Base-by-base conservation (phyloP, 2,888 invertebrate genomes). In the Euspilapteryx auroguttella region DNA sequence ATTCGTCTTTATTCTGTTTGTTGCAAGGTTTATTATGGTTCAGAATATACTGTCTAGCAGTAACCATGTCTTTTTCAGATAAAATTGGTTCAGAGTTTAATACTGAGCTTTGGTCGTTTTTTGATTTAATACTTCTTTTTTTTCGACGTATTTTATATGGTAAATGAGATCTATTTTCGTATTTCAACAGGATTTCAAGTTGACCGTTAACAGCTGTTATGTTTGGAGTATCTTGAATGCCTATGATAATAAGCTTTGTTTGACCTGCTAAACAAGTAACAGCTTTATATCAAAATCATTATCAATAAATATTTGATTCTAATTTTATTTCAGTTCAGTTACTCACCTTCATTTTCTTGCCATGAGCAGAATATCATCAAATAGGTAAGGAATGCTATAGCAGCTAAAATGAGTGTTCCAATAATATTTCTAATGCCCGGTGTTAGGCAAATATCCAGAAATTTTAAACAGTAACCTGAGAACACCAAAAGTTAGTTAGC, bases 11-110 rank as follows among this genome's bases (percentile, higher is more conserved):
- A 24, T 46, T 47, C 23, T 54, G 45, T 20, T 54, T 38, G 12
- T 51, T 55, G 28, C 75, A 75, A 20, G 51, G 21, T 30, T 49
- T 34, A n/a, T 62, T 44, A 32, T 69, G 55, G 17, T 59, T 54
- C 13, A 48, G 35, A 30, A 75, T 53, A 2, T 65, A 45, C 33
- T 63, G 55, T 43, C 52, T 57, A 1, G 54, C 61, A 17, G 40
- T 47, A n/a, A n/a, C n/a, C n/a, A n/a, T n/a, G n/a, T n/a, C n/a
- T n/a, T n/a, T n/a, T n/a, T n/a, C n/a, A n/a, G n/a, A n/a, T n/a
- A n/a, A n/a, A n/a, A n/a, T n/a, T n/a, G n/a, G n/a, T n/a, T n/a
- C n/a, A n/a, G n/a, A n/a, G n/a, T n/a, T n/a, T n/a, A n/a, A n/a
- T n/a, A n/a, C n/a, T n/a, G n/a, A n/a, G n/a, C n/a, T 52, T 37